Conservation (phyloP, 2,888 invertebrate genomes). For the Timandra comae region DNA sequence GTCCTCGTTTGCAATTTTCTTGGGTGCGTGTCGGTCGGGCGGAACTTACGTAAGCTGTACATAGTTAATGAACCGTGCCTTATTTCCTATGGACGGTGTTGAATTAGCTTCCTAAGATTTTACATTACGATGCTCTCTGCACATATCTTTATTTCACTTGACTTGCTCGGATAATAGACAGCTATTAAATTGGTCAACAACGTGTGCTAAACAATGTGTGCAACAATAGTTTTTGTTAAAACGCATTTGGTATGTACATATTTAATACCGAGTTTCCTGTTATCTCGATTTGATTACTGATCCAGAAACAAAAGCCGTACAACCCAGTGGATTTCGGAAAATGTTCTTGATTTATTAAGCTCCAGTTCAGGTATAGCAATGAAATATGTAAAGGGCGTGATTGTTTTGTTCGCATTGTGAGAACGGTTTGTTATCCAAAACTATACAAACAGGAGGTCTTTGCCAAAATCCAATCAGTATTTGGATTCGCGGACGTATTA, state of each 20-base stretch:
- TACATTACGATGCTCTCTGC: slow-evolving; percentile 7
- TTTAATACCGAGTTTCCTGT: no score
- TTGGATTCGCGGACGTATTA: slow-evolving; percentile 46
- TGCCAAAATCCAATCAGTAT: slow-evolving; percentile 44
- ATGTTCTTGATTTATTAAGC: no score
- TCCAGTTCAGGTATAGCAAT: no score
- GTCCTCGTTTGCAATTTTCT: slow-evolving; percentile 43
- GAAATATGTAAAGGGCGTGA: no score
- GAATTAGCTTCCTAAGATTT: slow-evolving; percentile 15
- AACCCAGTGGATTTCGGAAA: no score
- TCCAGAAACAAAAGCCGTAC: no score
- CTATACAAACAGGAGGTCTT: slow-evolving; percentile 31
- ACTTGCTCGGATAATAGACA: no score
- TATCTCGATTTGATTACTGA: no score
- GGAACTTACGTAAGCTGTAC: slow-evolving; percentile 27
- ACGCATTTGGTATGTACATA: no score
- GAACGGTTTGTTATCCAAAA: slow-evolving; percentile 18
- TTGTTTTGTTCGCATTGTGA: slow-evolving; percentile 4
- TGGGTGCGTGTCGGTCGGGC: slow-evolving; percentile 23
- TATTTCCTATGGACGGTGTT: slow-evolving; percentile 16
- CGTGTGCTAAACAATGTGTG: no score
- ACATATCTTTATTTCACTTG: neutral
- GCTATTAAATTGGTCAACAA: no score
- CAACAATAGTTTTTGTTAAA: no score
- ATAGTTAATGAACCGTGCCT: slow-evolving; percentile 21